Conservation (phyloP, 1,140 invertebrate species). For the Eurosta solidaginis region DNA sequence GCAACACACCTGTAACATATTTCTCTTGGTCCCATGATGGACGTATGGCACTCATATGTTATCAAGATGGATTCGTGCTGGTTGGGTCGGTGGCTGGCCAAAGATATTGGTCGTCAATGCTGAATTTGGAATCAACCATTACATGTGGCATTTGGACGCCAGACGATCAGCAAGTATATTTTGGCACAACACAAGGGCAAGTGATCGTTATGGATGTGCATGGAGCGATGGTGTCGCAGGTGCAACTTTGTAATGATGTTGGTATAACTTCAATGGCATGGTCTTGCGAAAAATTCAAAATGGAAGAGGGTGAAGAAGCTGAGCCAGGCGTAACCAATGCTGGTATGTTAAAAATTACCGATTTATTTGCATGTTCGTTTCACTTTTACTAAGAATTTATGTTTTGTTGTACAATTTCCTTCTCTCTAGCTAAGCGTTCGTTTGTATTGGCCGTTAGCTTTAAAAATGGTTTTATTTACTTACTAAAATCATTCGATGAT, state of each 20-base stretch:
- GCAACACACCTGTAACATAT: slow-evolving; percentile 93
- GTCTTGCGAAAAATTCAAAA: slow-evolving; percentile 98
- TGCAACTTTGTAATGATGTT: slow-evolving; percentile 78
- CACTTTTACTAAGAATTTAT: too few species aligned
- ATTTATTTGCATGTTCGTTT: too few species aligned
- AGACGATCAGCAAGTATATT: slow-evolving; percentile 95
- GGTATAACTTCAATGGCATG: slow-evolving; percentile 90
- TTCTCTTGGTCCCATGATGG: slow-evolving; percentile 99
- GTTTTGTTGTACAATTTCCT: too few species aligned
- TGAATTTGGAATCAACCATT: slow-evolving; percentile 90
- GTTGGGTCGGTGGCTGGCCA: slow-evolving; percentile 96
- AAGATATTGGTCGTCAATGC: slow-evolving; percentile 97
- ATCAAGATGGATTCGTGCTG: slow-evolving; percentile 95
- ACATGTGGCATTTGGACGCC: slow-evolving; percentile 98
- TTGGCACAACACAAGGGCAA: slow-evolving; percentile 91
- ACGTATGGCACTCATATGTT: slow-evolving; percentile 96
- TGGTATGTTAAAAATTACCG: slow-evolving; percentile 42
- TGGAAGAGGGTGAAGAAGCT: slow-evolving; percentile 88
- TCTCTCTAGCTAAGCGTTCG: slow-evolving; percentile 63
- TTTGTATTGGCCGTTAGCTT: slow-evolving; percentile 88
- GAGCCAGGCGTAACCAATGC: slow-evolving; percentile 63
- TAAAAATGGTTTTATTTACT: slow-evolving; percentile 83
- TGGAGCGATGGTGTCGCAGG: slow-evolving; percentile 91
- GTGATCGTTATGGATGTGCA: slow-evolving; percentile 96
- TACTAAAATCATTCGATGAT: slow-evolving; percentile 91